Evolutionary conservation across 2,797 vertebrate species (phyloP).

Genomic region (Heteromormyrus szaboi): DNA sequence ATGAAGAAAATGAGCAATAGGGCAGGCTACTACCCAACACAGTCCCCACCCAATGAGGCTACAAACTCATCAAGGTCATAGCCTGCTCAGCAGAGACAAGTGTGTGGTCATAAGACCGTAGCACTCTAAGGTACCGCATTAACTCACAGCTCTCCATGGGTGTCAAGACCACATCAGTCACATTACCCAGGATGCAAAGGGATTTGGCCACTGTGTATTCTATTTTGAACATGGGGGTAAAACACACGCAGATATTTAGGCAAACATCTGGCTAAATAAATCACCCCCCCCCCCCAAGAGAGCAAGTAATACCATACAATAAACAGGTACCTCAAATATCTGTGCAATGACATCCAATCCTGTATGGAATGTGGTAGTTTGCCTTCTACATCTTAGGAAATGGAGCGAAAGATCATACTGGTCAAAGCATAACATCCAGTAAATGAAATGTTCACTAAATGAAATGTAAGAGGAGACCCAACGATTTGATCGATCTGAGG

Average conservation of each 20-base stretch:
- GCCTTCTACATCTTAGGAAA: neutral
- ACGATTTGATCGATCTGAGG: neutral
- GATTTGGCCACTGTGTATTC: conserved; percentile 28
- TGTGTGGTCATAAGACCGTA: conserved; percentile 32
- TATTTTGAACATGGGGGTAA: conserved; percentile 17
- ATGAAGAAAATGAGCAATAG: neutral
- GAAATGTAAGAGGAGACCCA: neutral
- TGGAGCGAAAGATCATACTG: neutral
- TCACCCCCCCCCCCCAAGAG: neutral
- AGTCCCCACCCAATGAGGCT: neutral
- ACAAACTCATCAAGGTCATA: conserved; percentile 10
- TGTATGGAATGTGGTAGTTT: neutral
- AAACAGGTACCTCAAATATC: neutral
- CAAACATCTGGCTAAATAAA: conserved; percentile 30
- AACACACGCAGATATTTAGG: conserved; percentile 19
- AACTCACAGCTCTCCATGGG: conserved; percentile 20
- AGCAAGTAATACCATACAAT: neutral
- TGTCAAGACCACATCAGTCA: neutral
- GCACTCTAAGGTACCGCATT: conserved; percentile 26
- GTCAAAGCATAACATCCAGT: neutral
- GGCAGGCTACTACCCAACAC: neutral
- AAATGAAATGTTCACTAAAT: neutral
- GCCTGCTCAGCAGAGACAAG: conserved; percentile 34
- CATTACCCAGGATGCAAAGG: conserved; percentile 12
- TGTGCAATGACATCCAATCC: neutral